phyloP scores from a whole-genome alignment of 2,888 invertebrate species.

The Cabera pusaria region DNA sequence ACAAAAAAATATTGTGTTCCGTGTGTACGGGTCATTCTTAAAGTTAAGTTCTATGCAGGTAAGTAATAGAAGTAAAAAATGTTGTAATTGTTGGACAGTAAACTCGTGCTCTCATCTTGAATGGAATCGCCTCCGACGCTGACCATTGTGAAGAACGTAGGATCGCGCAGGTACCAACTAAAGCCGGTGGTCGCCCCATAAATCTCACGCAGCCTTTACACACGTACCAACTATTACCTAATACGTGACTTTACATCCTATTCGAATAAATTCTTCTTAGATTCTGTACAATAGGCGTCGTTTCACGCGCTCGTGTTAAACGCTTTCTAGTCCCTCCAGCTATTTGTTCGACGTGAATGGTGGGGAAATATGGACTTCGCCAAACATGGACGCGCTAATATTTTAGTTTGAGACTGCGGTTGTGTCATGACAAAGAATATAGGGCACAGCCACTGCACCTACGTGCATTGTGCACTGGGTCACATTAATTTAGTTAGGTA shows the following conservation, averaged over 20 bases:
- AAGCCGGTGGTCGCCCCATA: constrained; percentile 49
- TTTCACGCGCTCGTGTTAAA: constrained; percentile 55
- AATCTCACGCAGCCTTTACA: constrained; percentile 39
- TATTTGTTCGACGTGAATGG: constrained; percentile 46
- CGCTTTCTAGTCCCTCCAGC: constrained; percentile 38
- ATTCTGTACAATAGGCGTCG: constrained; percentile 46
- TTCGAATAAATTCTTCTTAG: constrained; percentile 30
- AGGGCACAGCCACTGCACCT: constrained; percentile 12
- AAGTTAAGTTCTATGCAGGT: constrained; percentile 4
- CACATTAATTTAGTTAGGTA: constrained; percentile 9
- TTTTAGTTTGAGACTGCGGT: constrained; percentile 7
- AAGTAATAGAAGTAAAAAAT: constrained; percentile 7
- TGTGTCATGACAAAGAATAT: constrained; percentile 18
- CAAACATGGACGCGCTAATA: constrained; percentile 30
- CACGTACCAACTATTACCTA: constrained; percentile 19
- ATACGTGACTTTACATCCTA: constrained; percentile 32
- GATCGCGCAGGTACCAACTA: constrained; percentile 61
- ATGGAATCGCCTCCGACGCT: constrained; percentile 51
- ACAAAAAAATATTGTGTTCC: neutral
- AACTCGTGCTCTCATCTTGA: constrained; percentile 46
- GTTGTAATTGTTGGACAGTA: constrained; percentile 18
- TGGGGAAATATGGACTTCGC: constrained; percentile 36
- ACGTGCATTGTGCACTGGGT: constrained; percentile 5
- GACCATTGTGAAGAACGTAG: constrained; percentile 50
- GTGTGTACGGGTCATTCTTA: too few relatives aligned